These are phyloP conservation scores for Mustelus asterias DNA, from an alignment of 2,113 vertebrate genomes.

Conservation along the genomic window DNA sequence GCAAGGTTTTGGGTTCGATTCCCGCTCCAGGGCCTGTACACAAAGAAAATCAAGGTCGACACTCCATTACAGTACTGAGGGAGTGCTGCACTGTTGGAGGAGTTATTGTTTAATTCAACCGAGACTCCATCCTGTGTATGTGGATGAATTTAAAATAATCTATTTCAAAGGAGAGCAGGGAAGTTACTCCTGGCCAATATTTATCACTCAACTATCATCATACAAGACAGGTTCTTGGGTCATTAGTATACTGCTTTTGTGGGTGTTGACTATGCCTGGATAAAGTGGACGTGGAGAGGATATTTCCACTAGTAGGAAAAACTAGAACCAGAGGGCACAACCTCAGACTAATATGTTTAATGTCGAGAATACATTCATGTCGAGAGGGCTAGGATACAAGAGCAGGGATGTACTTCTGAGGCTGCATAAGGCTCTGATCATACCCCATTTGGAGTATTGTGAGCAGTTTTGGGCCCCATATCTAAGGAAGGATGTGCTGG, in stretches of 20 bases:
- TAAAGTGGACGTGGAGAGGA: no score
- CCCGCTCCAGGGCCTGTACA: neutral
- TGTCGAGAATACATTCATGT: no score
- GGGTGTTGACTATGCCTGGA: neutral
- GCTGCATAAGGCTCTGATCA: no score
- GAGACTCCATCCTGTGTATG: neutral
- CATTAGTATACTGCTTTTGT: neutral
- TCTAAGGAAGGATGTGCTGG: no score
- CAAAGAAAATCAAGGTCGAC: neutral
- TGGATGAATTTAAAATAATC: neutral
- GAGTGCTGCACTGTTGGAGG: neutral
- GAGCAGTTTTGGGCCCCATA: no score
- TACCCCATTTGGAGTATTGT: no score
- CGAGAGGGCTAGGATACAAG: no score
- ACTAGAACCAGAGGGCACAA: no score
- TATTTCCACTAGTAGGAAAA: no score
- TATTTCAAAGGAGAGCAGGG: neutral
- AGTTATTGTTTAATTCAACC: neutral
- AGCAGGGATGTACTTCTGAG: no score
- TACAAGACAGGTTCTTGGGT: neutral
- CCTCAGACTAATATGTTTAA: no score
- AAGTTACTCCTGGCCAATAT: neutral
- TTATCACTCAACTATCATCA: neutral
- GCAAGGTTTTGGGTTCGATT: neutral
- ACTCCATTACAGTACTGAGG: neutral